Evolutionary conservation across 2,888 invertebrate genomes (phyloP), one percentile per base, ranked within the genome.

Genomic region (Sesia apiformis): DNA sequence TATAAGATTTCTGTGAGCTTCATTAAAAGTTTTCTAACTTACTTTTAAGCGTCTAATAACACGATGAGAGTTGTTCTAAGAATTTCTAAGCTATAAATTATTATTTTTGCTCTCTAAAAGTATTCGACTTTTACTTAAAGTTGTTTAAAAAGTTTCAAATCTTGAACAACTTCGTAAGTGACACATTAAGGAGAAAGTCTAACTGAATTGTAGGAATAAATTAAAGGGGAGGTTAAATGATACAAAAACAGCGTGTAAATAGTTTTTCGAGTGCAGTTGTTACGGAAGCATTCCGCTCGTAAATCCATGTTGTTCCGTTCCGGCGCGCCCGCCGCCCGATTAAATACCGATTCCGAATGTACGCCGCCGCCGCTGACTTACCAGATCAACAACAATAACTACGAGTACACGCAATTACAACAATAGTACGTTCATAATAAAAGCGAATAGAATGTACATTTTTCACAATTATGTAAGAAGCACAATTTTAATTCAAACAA

Each of bases 201-300:
- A 8, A 46, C 5, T 46, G 46, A 46, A 46, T 46, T 46, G 46
- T 46, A 7, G n/a, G 8, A n/a, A 46, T 7, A 46, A 46, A 46
- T n/a, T 46, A 46, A 8, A 46, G 23, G 4, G n/a, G n/a, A 23
- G 23, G 23, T 23, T 23, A 23, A 46, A 46, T 46, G 46, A 46
- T 23, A 23, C 7, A 8, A 46, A 46, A 46, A 46, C n/a, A 46
- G n/a, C 8, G 52, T 52, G 55, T 42, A 49, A 42, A 52, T 56
- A 55, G 55, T 55, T 72, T 74, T 70, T 64, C 63, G 67, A 69
- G 70, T 72, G 70, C 69, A 72, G 63, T 61, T 67, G 23, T 23
- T 65, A 63, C 74, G 74, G 74, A 74, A 76, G 63, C 65, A 56
- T 60, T 61, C 52, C 53, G 63, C 63, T 67, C 71, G 66, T 76